Evolutionary conservation across 2,888 invertebrate species (phyloP).

Genomic region (Catonia carolina): DNA sequence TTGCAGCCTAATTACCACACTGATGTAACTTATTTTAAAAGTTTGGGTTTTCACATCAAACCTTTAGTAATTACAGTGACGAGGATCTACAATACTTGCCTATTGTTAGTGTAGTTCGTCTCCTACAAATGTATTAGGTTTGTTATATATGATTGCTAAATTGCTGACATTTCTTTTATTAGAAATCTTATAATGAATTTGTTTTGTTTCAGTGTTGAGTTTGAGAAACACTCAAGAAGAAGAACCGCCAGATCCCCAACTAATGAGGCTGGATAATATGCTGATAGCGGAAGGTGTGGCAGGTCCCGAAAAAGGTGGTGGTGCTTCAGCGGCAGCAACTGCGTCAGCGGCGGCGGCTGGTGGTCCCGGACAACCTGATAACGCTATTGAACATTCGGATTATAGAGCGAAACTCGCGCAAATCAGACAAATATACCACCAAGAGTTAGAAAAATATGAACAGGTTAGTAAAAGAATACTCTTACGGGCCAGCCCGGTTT

Average conservation of each 20-base stretch:
- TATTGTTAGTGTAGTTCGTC: too few relatives aligned
- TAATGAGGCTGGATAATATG: constrained; percentile 99
- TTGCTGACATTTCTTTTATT: too few relatives aligned
- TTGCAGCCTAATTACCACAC: too few relatives aligned
- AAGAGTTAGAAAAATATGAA: constrained; percentile 98
- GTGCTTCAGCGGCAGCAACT: constrained; percentile 80
- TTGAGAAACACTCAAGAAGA: constrained; percentile 96
- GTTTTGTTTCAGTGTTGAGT: constrained; percentile 64
- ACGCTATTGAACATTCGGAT: constrained; percentile 98
- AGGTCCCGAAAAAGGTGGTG: constrained; percentile 88
- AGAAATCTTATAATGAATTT: too few relatives aligned
- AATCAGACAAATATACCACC: constrained; percentile 97
- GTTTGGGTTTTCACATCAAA: too few relatives aligned
- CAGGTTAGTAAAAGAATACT: constrained; percentile 53
- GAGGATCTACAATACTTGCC: too few relatives aligned
- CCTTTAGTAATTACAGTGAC: too few relatives aligned
- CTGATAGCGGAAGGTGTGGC: constrained; percentile 96
- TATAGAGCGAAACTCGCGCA: constrained; percentile 98
- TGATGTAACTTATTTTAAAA: too few relatives aligned
- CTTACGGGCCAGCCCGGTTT: too few relatives aligned
- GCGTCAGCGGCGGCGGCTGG: constrained; percentile 76
- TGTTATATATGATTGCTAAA: too few relatives aligned
- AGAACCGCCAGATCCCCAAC: constrained; percentile 95
- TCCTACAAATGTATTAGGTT: too few relatives aligned
- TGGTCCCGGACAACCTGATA: constrained; percentile 74